A percentile compares a stretch with the other conserved stretches of the same genome.
Conservation (phyloP, 2,797 vertebrate species). For the Allochrocebus solatus region DNA sequence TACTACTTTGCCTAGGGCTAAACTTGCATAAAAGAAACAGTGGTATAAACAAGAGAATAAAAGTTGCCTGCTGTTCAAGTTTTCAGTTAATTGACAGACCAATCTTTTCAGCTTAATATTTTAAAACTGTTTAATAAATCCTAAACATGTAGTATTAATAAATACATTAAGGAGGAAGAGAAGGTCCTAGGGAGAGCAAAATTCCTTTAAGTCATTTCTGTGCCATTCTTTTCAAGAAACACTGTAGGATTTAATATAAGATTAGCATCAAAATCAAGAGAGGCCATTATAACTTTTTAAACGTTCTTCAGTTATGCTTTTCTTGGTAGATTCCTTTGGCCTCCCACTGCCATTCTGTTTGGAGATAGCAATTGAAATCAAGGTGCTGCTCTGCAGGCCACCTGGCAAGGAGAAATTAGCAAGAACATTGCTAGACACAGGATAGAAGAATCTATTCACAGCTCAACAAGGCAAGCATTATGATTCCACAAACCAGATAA, state of each 20-base stretch:
- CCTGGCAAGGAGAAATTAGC: constrained; percentile 68
- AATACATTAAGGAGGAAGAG: constrained; percentile 56
- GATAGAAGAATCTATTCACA: constrained; percentile 66
- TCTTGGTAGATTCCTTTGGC: constrained; percentile 63
- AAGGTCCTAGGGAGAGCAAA: constrained; percentile 61
- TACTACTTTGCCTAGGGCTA: background rate
- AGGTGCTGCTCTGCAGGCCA: constrained; percentile 72
- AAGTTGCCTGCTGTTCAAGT: constrained; percentile 10
- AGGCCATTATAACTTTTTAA: constrained; percentile 64
- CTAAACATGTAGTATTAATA: constrained; percentile 16
- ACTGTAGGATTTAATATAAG: constrained; percentile 49
- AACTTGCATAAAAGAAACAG: constrained; percentile 17
- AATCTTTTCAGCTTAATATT: constrained; percentile 59
- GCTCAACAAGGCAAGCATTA: constrained; percentile 35
- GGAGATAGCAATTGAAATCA: constrained; percentile 73
- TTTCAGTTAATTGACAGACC: constrained; percentile 57
- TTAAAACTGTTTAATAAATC: constrained; percentile 65
- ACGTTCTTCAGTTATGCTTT: constrained; percentile 66
- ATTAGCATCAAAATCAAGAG: constrained; percentile 74
- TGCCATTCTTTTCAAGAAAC: constrained; percentile 73
- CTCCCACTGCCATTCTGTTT: constrained; percentile 74
- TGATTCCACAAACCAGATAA: constrained; percentile 61
- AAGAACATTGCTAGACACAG: background rate
- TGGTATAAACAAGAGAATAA: constrained; percentile 44
- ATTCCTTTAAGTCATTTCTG: constrained; percentile 60